Evolutionary conservation across 2,113 vertebrate species (phyloP).

Genomic region (Cacatua alba): DNA sequence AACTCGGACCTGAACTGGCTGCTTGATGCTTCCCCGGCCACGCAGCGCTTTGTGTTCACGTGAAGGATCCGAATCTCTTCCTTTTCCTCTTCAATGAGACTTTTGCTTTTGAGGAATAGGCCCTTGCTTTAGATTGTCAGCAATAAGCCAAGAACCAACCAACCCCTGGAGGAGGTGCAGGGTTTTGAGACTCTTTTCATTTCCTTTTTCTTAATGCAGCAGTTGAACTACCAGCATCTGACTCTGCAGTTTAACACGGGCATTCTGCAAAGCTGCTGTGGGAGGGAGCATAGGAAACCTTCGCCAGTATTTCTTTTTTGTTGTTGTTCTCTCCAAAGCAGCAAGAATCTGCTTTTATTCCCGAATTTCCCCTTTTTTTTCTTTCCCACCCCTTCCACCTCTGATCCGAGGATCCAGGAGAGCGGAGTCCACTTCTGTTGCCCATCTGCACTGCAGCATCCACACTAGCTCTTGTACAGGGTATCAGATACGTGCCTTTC

Average conservation of each 20-base stretch:
- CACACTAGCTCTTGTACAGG: constrained; percentile 76
- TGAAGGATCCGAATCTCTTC: background rate
- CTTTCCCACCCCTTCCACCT: background rate
- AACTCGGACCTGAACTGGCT: background rate
- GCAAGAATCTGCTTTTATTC: background rate
- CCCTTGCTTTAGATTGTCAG: background rate
- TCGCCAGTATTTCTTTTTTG: background rate
- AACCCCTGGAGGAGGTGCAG: background rate
- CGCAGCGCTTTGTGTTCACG: background rate
- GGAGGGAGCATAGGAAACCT: background rate
- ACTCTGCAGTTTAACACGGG: background rate
- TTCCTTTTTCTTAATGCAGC: constrained; percentile 40
- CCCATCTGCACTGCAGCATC: constrained; percentile 66
- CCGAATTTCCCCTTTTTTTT: background rate
- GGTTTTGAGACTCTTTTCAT: background rate
- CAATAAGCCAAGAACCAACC: background rate
- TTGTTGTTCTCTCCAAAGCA: background rate
- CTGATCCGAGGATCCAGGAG: constrained; percentile 20
- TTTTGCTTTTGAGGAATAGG: background rate
- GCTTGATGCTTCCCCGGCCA: background rate
- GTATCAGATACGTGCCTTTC: constrained; percentile 83
- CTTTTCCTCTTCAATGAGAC: background rate
- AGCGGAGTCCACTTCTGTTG: constrained; percentile 14
- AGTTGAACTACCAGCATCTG: constrained; percentile 30
- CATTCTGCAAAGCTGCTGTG: background rate